Conservation (phyloP, 2,888 invertebrate genomes). For the Oxytorus armatus region DNA sequence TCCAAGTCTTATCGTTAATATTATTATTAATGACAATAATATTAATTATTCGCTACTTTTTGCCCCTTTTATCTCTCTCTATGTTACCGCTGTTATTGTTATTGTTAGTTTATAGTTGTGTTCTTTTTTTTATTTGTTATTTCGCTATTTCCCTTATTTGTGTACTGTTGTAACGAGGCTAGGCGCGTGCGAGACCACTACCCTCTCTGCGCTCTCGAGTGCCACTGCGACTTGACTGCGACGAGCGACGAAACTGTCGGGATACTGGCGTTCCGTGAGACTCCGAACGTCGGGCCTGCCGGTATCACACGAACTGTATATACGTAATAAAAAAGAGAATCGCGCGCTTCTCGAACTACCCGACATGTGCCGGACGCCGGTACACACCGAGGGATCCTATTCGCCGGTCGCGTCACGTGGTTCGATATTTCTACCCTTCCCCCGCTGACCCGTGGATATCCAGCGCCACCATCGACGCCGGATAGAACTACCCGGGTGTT, state of each 20-base stretch:
- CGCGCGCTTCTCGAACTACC: conserved; percentile 9
- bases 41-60: not conserved
- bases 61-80: no score
- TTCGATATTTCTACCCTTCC: conserved; percentile 43
- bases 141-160: not conserved
- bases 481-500: not conserved
- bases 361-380: conserved; percentile 71
- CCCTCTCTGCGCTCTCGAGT: conserved; percentile 80
- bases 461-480: conserved; percentile 32
- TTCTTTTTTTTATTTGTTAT: conserved; percentile 10
- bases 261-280: conserved; percentile 81
- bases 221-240: conserved; percentile 82
- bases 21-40: conserved; percentile 10
- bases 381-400: conserved; percentile 69
- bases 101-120: conserved; percentile 45
- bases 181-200: conserved; percentile 85
- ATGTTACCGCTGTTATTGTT: conserved; percentile 18
- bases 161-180: conserved; percentile 76
- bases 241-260: conserved; percentile 82
- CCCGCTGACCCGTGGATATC: conserved; percentile 4
- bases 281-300: conserved; percentile 70
- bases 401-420: conserved; percentile 80
- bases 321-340: not conserved
- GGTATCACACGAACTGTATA: conserved; percentile 73
- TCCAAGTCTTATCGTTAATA: conserved; percentile 1